Evolutionary conservation across 2,113 vertebrate genomes (phyloP).

Genomic region (Uropsilus gracilis): DNA sequence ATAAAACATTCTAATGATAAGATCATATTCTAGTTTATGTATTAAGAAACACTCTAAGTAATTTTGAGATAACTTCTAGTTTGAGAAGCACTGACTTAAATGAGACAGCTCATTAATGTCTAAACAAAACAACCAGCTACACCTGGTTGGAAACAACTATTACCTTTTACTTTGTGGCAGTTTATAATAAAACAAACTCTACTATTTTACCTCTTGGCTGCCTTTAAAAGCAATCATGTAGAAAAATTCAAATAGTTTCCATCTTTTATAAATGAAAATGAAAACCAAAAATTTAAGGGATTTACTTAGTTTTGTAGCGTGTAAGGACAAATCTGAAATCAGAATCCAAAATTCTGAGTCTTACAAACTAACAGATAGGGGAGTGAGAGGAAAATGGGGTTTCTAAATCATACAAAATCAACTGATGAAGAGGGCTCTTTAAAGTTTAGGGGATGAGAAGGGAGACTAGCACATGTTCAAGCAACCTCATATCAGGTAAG

Average conservation of each 20-base stretch:
- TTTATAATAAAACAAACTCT: not conserved
- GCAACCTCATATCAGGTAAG: not conserved
- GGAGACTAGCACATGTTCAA: not conserved
- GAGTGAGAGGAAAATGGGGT: not conserved
- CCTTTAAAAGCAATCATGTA: conserved; percentile 46
- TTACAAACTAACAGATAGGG: not conserved
- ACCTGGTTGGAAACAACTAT: not conserved
- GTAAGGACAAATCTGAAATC: conserved; percentile 54
- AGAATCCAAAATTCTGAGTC: not conserved
- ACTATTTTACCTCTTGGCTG: conserved; percentile 9
- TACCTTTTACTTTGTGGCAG: not conserved
- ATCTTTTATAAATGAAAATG: conserved; percentile 50
- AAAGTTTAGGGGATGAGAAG: not conserved
- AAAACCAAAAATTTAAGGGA: conserved; percentile 50
- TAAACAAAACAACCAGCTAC: not conserved
- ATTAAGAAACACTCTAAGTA: not conserved
- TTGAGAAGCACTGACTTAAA: not conserved
- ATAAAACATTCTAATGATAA: not conserved
- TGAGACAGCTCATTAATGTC: not conserved
- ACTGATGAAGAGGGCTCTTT: not conserved
- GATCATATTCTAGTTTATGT: not conserved
- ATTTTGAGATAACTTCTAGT: not conserved
- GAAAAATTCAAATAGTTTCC: conserved; percentile 43
- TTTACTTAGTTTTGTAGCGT: conserved; percentile 47
- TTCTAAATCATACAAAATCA: not conserved